Conservation (phyloP, 2,113 vertebrate species). For the Apodemus sylvaticus region DNA sequence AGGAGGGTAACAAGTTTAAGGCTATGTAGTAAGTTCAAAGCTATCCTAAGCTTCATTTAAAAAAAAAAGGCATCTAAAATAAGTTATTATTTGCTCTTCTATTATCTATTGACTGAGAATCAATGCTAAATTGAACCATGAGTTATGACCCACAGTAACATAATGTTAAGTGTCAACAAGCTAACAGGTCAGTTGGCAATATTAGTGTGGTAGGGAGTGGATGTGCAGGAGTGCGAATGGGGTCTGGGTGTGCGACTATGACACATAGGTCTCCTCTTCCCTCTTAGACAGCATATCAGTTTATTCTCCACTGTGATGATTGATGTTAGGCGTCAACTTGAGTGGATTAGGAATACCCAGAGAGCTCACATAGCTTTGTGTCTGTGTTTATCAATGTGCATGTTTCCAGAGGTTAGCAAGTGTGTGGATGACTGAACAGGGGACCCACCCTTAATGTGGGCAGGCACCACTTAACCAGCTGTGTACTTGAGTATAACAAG, state of each 20-base stretch:
- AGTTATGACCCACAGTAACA: not conserved
- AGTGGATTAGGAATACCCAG: not conserved
- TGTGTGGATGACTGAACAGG: not conserved
- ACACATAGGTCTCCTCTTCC: not conserved
- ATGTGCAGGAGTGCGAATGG: no score
- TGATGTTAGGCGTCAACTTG: not conserved
- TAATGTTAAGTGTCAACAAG: not conserved
- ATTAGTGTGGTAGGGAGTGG: not conserved
- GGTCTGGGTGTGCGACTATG: not conserved
- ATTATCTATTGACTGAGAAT: not conserved
- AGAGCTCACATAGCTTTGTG: not conserved
- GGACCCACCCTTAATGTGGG: not conserved
- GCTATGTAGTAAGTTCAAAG: not conserved
- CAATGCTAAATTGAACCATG: not conserved
- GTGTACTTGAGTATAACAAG: not conserved
- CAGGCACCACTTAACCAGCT: not conserved
- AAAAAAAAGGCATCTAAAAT: not conserved
- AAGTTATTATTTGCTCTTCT: not conserved
- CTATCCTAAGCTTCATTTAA: not conserved
- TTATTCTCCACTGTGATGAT: not conserved
- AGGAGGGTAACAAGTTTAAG: not conserved
- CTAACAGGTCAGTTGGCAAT: not conserved
- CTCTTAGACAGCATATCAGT: not conserved
- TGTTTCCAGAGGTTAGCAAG: not conserved
- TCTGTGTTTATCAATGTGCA: not conserved